Base-by-base conservation (phyloP, 2,113 vertebrate genomes). In the Rallus limicola region DNA sequence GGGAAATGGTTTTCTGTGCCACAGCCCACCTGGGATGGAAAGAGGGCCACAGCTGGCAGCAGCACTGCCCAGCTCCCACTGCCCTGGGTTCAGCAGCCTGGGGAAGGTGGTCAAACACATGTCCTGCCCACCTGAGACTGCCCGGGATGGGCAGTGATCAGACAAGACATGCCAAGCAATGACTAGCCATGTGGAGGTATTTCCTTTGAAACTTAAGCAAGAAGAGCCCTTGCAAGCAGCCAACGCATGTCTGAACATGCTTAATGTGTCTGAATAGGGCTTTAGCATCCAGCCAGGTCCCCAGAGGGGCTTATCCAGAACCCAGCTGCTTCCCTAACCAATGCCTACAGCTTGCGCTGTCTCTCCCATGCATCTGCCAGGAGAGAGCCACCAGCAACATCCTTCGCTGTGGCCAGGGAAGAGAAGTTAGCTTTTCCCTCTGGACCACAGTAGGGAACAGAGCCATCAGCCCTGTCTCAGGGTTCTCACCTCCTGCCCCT, bases 381-480 rank as follows among this genome's bases (percentile, higher is more conserved):
- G 56, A 82, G 28, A 70, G 15, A 70, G n/a, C 52, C 56, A 56
- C 18, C 38, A 53, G 46, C 1, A 0, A 11, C 2, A 0, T 48
- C 44, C 26, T 55, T 77, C 7, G 1, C 16, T 75, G 18, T 52
- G 53, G 48, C 19, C 76, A 64, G 46, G 63, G 31, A 60, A 55
- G 38, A 34, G 8, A 67, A 85, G 52, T 6, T 33, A 46, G 24
- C 44, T 86, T 82, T 86, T 44, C 40, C 34, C 46, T 50, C 36
- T 7, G 29, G 33, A 5, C 40, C 56, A 48, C 50, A 69, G 33
- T n/a, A 4, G 3, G 14, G 50, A 33, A 69, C 9, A 16, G 9
- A 12, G n/a, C 52, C 28, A 69, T 28, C 0, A 0, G 29, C 55
- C 55, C 48, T 58, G 28, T 38, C 58, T 13, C 0, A 0, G 16